phyloP scores from a whole-genome alignment of 1,140 invertebrate genomes.

The Asbolus verrucosus region DNA sequence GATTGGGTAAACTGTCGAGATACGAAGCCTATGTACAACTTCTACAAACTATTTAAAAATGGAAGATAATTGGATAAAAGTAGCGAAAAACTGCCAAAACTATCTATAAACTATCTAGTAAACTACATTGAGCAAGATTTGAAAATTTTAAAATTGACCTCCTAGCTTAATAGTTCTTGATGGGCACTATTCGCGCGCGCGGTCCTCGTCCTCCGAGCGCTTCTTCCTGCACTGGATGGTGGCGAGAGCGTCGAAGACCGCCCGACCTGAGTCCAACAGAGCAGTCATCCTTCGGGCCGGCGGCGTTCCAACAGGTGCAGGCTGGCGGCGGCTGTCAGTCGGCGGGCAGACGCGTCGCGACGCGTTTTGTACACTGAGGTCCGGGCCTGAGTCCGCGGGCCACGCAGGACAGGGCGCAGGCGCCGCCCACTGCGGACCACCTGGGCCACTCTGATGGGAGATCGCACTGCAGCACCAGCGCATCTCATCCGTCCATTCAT shows the following conservation, averaged over 20 bases:
- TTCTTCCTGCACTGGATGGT: slow-evolving; percentile 35
- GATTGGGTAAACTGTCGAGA: slow-evolving; percentile 20
- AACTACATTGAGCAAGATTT: slow-evolving; percentile 53
- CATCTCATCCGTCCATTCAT: slow-evolving; percentile 54
- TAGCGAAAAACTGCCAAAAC: slow-evolving; percentile 47
- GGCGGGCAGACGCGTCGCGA: slow-evolving; percentile 54
- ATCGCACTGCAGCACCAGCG: slow-evolving; percentile 53
- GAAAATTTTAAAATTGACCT: slow-evolving; percentile 48
- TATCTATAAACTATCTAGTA: slow-evolving; percentile 47
- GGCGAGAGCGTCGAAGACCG: slow-evolving; percentile 33
- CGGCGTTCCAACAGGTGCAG: slow-evolving; percentile 56
- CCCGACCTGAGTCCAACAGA: slow-evolving; percentile 28
- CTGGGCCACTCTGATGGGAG: slow-evolving; percentile 54
- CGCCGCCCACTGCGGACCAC: slow-evolving; percentile 57
- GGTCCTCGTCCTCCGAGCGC: slow-evolving; percentile 13
- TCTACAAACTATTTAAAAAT: slow-evolving; percentile 52
- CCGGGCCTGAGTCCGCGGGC: slow-evolving; percentile 49
- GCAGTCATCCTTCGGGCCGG: slow-evolving; percentile 37
- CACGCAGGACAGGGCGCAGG: slow-evolving; percentile 49
- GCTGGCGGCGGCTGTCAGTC: slow-evolving; percentile 40
- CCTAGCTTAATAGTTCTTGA: slow-evolving; percentile 22
- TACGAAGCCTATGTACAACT: slow-evolving; percentile 41
- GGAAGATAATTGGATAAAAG: slow-evolving; percentile 53
- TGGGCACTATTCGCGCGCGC: slow-evolving; percentile 36
- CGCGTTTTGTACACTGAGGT: slow-evolving; percentile 56